phyloP scores from a whole-genome alignment of 2,113 vertebrate species.

The Antechinus flavipes region DNA sequence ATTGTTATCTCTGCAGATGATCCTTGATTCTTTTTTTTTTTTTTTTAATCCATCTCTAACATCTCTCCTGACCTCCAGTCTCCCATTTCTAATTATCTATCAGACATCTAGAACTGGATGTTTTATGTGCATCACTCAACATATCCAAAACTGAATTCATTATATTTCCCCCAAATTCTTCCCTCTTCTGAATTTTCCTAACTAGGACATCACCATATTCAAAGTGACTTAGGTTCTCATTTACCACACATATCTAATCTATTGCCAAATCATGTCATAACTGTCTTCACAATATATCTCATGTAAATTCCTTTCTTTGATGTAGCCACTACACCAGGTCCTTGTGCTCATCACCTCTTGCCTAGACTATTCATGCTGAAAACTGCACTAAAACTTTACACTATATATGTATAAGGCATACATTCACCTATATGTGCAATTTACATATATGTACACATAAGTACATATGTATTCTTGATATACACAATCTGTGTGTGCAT shows the following conservation, averaged over 20 bases:
- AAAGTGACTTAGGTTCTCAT: not conserved
- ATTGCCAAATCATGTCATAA: not conserved
- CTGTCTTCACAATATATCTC: not conserved
- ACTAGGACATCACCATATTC: not conserved
- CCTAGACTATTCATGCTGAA: not conserved
- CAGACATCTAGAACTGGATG: not conserved
- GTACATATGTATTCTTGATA: not conserved
- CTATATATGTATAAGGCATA: not conserved
- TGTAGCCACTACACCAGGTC: not conserved
- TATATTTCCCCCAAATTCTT: not conserved
- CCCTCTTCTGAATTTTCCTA: not conserved
- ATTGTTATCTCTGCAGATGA: not conserved
- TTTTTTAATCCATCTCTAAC: not conserved
- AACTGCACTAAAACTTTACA: not conserved
- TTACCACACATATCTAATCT: not conserved
- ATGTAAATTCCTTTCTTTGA: not conserved
- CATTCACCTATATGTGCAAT: too few species aligned
- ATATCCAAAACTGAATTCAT: not conserved
- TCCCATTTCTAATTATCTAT: not conserved
- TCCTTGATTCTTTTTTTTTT: not conserved
- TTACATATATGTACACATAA: not conserved
- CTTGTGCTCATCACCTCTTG: not conserved
- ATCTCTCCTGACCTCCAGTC: not conserved
- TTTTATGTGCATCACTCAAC: not conserved
- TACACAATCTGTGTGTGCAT: not conserved